Evolutionary conservation across 2,797 vertebrate species (phyloP).

Genomic region (Eleutherodactylus coqui): DNA sequence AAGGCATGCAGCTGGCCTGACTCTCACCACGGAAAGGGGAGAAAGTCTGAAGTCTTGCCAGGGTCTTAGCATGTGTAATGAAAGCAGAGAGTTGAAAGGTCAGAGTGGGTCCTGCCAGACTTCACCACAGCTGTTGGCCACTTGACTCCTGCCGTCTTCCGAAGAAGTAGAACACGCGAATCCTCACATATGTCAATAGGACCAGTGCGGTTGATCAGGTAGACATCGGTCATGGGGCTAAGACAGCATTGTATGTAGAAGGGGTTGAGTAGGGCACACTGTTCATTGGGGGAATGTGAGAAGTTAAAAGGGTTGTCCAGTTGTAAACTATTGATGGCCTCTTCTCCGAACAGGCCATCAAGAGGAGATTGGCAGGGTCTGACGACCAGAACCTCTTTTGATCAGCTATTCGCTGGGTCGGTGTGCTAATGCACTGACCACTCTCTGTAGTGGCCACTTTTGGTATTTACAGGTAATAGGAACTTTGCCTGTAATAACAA

Average conservation of each 20-base stretch:
- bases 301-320: too few relatives aligned
- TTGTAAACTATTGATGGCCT: too few relatives aligned
- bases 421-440: too few relatives aligned
- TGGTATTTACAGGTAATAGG: too few relatives aligned
- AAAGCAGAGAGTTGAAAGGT: constrained; percentile 71
- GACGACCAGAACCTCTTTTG: too few relatives aligned
- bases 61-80: constrained; percentile 77
- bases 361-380: too few relatives aligned
- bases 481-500: too few relatives aligned
- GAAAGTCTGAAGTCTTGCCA: constrained; percentile 77
- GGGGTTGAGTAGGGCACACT: background rate
- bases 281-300: background rate
- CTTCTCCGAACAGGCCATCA: too few relatives aligned
- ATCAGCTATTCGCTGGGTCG: too few relatives aligned
- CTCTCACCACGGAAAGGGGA: constrained; percentile 73
- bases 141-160: constrained; percentile 7
- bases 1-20: constrained; percentile 81
- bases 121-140: constrained; percentile 49
- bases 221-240: background rate
- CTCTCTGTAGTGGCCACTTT: too few relatives aligned
- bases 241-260: background rate
- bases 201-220: background rate
- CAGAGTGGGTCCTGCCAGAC: constrained; percentile 63
- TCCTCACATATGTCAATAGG: background rate
- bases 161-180: background rate